These are phyloP conservation scores for Neodiprion pinetum DNA, from an alignment of 1,140 invertebrate genomes.

Conservation along the genomic window DNA sequence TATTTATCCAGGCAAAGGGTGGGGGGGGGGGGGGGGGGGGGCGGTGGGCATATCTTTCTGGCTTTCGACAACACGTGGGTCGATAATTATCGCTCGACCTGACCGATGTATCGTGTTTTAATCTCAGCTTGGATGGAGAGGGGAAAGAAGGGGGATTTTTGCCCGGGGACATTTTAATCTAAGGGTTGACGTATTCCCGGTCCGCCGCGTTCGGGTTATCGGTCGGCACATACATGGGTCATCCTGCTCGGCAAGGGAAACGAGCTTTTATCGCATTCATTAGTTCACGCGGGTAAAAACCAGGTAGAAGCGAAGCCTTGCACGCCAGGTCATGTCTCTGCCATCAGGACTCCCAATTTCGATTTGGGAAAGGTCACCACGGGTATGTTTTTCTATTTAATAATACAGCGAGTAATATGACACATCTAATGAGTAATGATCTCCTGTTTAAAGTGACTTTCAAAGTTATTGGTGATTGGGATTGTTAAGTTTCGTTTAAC, in stretches of 20 bases:
- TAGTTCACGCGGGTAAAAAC: background rate
- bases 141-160: background rate
- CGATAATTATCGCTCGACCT: background rate
- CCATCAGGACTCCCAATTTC: background rate
- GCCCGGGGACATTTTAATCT: constrained; percentile 36
- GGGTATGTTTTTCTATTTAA: too few relatives aligned
- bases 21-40: background rate
- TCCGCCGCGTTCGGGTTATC: constrained; percentile 1
- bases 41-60: background rate
- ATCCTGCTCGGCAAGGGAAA: background rate
- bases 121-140: background rate
- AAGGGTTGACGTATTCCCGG: constrained; percentile 34
- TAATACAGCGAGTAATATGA: too few relatives aligned
- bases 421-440: too few relatives aligned
- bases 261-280: background rate
- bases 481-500: too few relatives aligned
- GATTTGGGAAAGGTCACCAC: background rate
- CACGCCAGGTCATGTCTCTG: background rate
- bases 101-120: constrained; percentile 9
- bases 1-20: background rate
- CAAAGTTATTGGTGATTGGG: too few relatives aligned
- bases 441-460: too few relatives aligned
- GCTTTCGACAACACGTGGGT: background rate
- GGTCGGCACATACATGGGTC: constrained; percentile 1
- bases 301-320: background rate